Base-by-base conservation (phyloP, 2,888 invertebrate species). In the Torymus texanus region DNA sequence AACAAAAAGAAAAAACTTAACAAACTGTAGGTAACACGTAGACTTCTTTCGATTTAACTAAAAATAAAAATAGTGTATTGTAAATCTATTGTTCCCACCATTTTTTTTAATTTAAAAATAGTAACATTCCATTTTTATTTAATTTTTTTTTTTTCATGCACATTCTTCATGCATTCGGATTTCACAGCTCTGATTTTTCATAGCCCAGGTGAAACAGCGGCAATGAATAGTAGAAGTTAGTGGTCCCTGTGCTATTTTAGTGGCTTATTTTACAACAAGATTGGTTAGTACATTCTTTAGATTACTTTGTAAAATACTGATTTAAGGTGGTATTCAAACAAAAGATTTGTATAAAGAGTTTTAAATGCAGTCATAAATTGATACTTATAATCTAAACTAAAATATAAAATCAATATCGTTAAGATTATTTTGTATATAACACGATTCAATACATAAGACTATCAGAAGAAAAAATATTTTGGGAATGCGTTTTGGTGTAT, bases 1-100 rank as follows among this genome's bases (percentile, higher is more conserved):
- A 81, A 81, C 75, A 82, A 77, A 79, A 63, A 78, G 51, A 73
- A 80, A 72, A 81, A 82, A 82, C 82, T 82, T 82, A 82, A 82
- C 81, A 81, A 82, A 77, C 62, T 71, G 67, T 82, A 81, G 79
- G 75, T 78, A 82, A 82, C 79, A 74, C 73, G 81, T 81, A 81
- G 78, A 81, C 62, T 81, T 78, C 41, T 63, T 63, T 65, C 66
- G 24, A 53, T 72, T 65, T 51, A 70, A 61, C 18, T 72, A 68
- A 75, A 78, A 72, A 63, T 74, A 16, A 71, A 70, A 78, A 75
- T 67, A 65, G 72, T 73, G 55, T 72, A 68, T 55, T 11, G 12
- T 72, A 66, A 78, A 66, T 53, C 62, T 73, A 72, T 78, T 78
- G 75, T 67, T 81, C 70, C 72, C 78, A 63, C 56, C 1, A 41